These are phyloP conservation scores for Forbesichthys papilliferus DNA, from an alignment of 2,113 vertebrate species.

Conservation along the genomic window DNA sequence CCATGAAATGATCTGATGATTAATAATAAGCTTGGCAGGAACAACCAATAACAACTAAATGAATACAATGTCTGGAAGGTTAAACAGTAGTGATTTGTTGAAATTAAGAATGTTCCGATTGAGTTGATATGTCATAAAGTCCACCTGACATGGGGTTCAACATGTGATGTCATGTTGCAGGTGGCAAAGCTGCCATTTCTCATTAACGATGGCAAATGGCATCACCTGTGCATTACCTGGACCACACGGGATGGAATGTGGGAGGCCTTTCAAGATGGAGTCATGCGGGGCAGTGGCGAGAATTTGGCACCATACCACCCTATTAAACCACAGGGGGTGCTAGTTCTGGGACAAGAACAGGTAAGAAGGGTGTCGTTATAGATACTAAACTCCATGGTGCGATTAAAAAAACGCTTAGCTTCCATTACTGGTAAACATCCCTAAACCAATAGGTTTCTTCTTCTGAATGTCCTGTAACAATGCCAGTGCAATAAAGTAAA, in stretches of 20 bases:
- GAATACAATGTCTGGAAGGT: constrained; percentile 11
- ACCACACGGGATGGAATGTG: constrained; percentile 95
- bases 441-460: background rate
- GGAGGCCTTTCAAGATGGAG: constrained; percentile 96
- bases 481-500: no score
- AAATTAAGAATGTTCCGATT: background rate
- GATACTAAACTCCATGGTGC: background rate
- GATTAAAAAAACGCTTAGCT: background rate
- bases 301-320: constrained; percentile 96
- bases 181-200: constrained; percentile 93
- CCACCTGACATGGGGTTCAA: background rate
- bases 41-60: constrained; percentile 4
- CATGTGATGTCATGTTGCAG: constrained; percentile 61
- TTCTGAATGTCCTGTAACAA: background rate
- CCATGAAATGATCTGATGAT: constrained; percentile 6
- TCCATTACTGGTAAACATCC: background rate
- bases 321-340: constrained; percentile 93
- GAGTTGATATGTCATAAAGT: background rate
- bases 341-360: constrained; percentile 96
- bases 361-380: constrained; percentile 59
- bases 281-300: constrained; percentile 87
- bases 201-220: constrained; percentile 96
- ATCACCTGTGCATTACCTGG: constrained; percentile 96
- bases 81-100: constrained; percentile 2
- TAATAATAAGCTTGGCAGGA: constrained; percentile 9